Evolutionary conservation across 2,113 vertebrate genomes (phyloP).

Genomic region (Amblyopsis rosae): DNA sequence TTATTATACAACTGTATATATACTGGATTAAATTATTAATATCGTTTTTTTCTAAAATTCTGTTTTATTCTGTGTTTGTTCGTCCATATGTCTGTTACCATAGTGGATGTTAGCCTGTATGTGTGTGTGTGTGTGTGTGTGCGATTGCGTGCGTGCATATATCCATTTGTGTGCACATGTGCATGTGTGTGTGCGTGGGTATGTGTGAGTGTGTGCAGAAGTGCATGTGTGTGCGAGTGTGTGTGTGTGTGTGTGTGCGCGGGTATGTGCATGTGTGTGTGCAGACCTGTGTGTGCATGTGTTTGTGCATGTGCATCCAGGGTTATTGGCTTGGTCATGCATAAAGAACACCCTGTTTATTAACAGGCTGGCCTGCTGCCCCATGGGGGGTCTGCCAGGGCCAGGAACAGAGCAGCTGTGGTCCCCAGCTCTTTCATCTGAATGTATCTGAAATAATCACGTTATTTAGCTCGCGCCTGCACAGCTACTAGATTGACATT

Average conservation of each 20-base stretch:
- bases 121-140: no score
- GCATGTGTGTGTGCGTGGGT: no score
- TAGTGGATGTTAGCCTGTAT: no score
- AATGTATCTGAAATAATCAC: constrained; percentile 56
- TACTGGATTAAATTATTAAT: no score
- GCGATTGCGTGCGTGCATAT: no score
- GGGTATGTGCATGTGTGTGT: background rate
- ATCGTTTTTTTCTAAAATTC: no score
- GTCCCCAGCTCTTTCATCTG: constrained; percentile 52
- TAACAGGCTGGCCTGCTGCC: constrained; percentile 24
- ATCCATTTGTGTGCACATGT: no score
- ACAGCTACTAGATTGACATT: constrained; percentile 47
- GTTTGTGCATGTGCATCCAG: background rate
- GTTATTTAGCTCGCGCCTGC: constrained; percentile 31
- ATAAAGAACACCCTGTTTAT: constrained; percentile 33
- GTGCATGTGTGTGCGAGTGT: constrained; percentile 3
- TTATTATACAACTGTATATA: no score
- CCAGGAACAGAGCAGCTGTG: constrained; percentile 53
- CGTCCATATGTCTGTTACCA: no score
- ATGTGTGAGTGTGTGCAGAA: no score
- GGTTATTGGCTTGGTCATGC: background rate
- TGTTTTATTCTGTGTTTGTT: no score
- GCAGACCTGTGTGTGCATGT: background rate
- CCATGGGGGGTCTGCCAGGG: constrained; percentile 20
- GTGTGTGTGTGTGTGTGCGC: background rate